A percentile compares a stretch with the other conserved stretches of the same genome.
Evolutionary conservation across 2,797 vertebrate species (phyloP).

Genomic region (Poecilia wingei): DNA sequence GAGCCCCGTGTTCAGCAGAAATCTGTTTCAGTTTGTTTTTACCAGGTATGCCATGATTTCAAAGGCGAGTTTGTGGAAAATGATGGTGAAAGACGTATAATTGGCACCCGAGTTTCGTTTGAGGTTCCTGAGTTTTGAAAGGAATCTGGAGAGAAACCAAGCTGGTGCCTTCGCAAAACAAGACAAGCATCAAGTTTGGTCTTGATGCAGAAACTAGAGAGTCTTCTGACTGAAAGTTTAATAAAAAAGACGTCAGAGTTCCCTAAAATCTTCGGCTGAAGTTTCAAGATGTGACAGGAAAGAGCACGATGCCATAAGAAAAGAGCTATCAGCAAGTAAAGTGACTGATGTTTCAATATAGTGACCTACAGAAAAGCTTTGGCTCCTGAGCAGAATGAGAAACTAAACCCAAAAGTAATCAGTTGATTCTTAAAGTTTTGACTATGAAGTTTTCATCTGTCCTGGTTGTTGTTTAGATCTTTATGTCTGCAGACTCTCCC

Average conservation of each 20-base stretch:
- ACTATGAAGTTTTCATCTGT: background rate
- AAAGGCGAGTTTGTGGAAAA: background rate
- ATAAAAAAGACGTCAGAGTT: background rate
- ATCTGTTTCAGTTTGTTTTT: background rate
- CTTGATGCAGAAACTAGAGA: background rate
- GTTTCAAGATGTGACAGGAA: background rate
- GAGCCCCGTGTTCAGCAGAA: background rate
- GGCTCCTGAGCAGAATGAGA: background rate
- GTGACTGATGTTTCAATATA: background rate
- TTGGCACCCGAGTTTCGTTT: background rate
- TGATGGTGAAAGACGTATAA: background rate
- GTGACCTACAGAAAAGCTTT: background rate
- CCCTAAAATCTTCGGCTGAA: background rate
- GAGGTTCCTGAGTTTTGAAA: background rate
- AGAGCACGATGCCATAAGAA: background rate
- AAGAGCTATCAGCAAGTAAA: background rate
- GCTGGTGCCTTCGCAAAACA: background rate
- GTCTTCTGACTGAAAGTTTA: background rate
- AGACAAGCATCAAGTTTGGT: background rate
- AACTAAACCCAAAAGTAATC: background rate
- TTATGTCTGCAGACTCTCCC: background rate
- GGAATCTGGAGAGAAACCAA: background rate
- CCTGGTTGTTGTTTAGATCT: background rate
- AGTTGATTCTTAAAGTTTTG: background rate
- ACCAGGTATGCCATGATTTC: background rate